Conservation (phyloP, 2,113 vertebrate species). For the Mixornis gularis region DNA sequence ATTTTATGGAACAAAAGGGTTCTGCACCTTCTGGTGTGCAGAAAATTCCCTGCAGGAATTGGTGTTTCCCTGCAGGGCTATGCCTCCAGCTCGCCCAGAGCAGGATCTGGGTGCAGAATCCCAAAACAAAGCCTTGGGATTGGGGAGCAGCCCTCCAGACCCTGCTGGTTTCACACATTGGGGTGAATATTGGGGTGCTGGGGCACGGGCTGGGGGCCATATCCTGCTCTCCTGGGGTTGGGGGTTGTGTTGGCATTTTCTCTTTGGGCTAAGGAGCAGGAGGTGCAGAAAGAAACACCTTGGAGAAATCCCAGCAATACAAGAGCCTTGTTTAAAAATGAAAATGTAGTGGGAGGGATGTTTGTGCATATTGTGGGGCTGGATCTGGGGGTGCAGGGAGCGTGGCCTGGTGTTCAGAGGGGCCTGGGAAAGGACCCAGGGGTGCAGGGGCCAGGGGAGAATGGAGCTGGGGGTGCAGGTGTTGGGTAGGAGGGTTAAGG, state of each 20-base stretch:
- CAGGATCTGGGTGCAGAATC: neutral
- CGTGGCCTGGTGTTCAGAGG: too few relatives aligned
- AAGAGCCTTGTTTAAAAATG: fast-evolving
- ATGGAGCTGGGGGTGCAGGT: too few relatives aligned
- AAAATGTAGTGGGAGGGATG: fast-evolving
- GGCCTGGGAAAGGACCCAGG: too few relatives aligned
- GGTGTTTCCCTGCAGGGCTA: neutral
- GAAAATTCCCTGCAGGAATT: neutral
- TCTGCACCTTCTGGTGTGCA: neutral
- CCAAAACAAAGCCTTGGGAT: neutral
- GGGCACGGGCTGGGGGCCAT: fast-evolving
- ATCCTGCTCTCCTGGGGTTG: fast-evolving
- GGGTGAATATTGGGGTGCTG: neutral
- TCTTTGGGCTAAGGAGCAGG: neutral
- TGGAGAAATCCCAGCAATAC: fast-evolving
- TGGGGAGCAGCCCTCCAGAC: neutral
- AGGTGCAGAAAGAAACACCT: fast-evolving
- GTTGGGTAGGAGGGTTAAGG: too few relatives aligned
- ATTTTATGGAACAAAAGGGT: neutral
- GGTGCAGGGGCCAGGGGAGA: neutral
- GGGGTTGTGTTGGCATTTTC: neutral
- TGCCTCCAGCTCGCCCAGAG: neutral
- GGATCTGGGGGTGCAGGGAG: neutral
- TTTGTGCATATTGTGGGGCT: fast-evolving
- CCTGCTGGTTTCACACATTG: neutral